A percentile compares a stretch with the other conserved stretches of the same genome.
phyloP scores from a whole-genome alignment of 2,888 invertebrate genomes.

The Drosophila maculinotata region DNA sequence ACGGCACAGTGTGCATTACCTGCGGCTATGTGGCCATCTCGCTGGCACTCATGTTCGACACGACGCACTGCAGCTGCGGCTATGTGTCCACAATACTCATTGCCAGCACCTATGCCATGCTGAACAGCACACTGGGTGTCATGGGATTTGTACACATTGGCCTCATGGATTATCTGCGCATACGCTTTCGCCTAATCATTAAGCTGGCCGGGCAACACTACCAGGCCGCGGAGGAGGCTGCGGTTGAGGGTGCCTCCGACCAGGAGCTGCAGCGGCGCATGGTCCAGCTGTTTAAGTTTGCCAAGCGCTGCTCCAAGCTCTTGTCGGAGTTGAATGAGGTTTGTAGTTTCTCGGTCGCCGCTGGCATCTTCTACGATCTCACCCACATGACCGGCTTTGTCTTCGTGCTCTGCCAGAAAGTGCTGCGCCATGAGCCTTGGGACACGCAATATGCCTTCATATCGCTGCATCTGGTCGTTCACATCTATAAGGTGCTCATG shows the following conservation, averaged over 20 bases:
- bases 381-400: conserved; percentile 73
- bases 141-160: conserved; percentile 69
- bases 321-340: conserved; percentile 69
- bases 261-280: conserved; percentile 35
- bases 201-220: conserved; percentile 61
- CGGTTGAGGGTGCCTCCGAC: background rate
- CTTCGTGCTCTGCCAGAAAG: conserved; percentile 78
- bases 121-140: conserved; percentile 64
- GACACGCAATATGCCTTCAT: conserved; percentile 65
- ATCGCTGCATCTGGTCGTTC: conserved; percentile 64
- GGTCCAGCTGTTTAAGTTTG: conserved; percentile 42
- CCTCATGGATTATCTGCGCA: conserved; percentile 78
- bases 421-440: conserved; percentile 47
- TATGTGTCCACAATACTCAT: conserved; percentile 64
- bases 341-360: conserved; percentile 56
- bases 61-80: conserved; percentile 72
- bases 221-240: background rate
- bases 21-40: conserved; percentile 50
- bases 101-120: conserved; percentile 62
- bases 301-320: conserved; percentile 65
- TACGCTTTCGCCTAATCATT: conserved; percentile 76
- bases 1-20: conserved; percentile 42
- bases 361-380: conserved; percentile 79
- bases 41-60: conserved; percentile 63
- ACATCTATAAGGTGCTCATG: conserved; percentile 73